A percentile compares a stretch with the other conserved stretches of the same genome.
Conservation (phyloP, 2,888 invertebrate genomes). For the Pherbina coryleti region DNA sequence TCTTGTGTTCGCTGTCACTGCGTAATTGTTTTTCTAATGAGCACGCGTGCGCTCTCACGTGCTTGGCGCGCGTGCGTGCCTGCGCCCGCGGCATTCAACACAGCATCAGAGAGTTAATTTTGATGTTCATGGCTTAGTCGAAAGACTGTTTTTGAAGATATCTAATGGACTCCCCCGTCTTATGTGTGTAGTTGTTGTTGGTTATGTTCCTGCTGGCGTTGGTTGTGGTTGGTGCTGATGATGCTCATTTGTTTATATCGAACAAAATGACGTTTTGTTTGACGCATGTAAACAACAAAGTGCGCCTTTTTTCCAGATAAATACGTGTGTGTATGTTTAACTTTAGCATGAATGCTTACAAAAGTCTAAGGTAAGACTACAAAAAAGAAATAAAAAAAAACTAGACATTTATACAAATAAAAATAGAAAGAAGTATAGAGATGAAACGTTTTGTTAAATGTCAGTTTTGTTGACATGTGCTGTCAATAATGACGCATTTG, state of each 20-base stretch:
- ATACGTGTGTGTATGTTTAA: constrained; percentile 8
- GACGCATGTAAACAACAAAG: constrained; percentile 18
- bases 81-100: neutral
- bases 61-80: constrained; percentile 13
- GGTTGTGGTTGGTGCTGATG: neutral
- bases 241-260: constrained; percentile 7
- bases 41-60: constrained; percentile 4
- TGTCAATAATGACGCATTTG: constrained; percentile 26
- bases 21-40: constrained; percentile 25
- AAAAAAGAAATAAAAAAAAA: neutral
- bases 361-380: neutral
- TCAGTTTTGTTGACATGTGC: constrained; percentile 20
- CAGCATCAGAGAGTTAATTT: neutral
- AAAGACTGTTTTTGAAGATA: neutral
- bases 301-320: constrained; percentile 12
- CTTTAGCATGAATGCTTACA: constrained; percentile 10
- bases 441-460: constrained; percentile 33
- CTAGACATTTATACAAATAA: neutral
- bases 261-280: constrained; percentile 32
- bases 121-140: neutral
- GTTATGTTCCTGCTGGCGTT: neutral
- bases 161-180: neutral
- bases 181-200: neutral
- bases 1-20: constrained; percentile 7
- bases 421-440: neutral